These are phyloP conservation scores for Zaprionus vittiger DNA, from an alignment of 1,140 invertebrate genomes.

Conservation along the genomic window DNA sequence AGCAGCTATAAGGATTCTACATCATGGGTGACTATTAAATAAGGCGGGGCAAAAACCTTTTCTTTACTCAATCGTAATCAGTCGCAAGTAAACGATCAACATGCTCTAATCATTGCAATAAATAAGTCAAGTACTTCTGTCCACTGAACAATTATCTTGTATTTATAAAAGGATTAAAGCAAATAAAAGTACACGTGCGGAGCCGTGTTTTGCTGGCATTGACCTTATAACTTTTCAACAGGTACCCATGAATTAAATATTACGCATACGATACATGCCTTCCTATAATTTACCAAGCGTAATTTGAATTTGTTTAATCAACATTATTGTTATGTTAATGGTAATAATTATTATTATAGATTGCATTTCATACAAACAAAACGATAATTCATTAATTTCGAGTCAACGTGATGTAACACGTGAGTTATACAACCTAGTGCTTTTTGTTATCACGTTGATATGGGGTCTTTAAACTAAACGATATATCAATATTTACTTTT, in stretches of 20 bases:
- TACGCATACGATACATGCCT: neutral
- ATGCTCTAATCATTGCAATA: neutral
- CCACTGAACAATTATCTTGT: neutral
- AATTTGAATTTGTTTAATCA: neutral
- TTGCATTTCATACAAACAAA: neutral
- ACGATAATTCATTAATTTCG: neutral
- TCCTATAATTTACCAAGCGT: neutral
- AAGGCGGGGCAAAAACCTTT: slow-evolving; percentile 16
- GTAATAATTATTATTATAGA: neutral
- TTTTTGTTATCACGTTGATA: slow-evolving; percentile 52
- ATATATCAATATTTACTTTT: slow-evolving; percentile 48
- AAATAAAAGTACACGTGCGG: neutral
- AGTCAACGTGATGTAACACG: slow-evolving; percentile 15
- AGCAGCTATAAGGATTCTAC: slow-evolving; percentile 7
- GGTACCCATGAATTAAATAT: neutral
- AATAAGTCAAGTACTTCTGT: slow-evolving; percentile 2
- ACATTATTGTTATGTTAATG: neutral
- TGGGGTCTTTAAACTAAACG: slow-evolving; percentile 6
- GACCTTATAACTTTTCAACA: neutral
- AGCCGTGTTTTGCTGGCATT: neutral
- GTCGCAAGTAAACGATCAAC: slow-evolving; percentile 17
- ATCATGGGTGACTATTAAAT: slow-evolving; percentile 3
- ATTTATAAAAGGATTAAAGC: neutral
- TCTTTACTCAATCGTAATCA: slow-evolving; percentile 10
- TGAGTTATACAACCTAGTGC: slow-evolving; percentile 22